These are phyloP conservation scores for Cacatua alba DNA, from an alignment of 2,113 vertebrate species.

Conservation along the genomic window DNA sequence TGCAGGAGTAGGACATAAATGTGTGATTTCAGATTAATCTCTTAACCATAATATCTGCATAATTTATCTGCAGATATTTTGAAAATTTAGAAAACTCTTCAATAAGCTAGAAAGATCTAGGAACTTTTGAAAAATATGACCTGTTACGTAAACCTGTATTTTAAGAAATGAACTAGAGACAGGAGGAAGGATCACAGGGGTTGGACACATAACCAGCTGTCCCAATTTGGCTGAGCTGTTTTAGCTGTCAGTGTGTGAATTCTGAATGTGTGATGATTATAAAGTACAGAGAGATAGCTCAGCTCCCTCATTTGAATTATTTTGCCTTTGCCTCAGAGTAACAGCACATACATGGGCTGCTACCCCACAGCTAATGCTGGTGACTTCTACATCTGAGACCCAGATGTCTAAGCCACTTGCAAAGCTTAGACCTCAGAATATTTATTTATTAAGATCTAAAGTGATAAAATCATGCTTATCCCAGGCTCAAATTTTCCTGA, in stretches of 20 bases:
- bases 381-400: neutral
- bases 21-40: neutral
- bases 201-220: constrained; percentile 61
- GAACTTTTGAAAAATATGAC: constrained; percentile 17
- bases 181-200: constrained; percentile 63
- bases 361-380: neutral
- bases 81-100: neutral
- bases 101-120: neutral
- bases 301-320: neutral
- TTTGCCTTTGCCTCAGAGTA: neutral
- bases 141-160: constrained; percentile 53
- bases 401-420: neutral
- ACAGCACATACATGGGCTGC: neutral
- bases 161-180: constrained; percentile 56
- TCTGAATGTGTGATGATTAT: constrained; percentile 37
- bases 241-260: constrained; percentile 63
- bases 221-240: constrained; percentile 58
- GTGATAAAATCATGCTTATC: constrained; percentile 25
- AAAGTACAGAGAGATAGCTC: neutral
- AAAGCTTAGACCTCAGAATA: neutral
- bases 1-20: neutral
- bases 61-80: neutral
- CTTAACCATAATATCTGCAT: neutral
- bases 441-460: neutral
- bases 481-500: constrained; percentile 30